A percentile compares a stretch with the other conserved stretches of the same genome.
Evolutionary conservation across 2,797 vertebrate species (phyloP).

Genomic region (Aldrovandia affinis): DNA sequence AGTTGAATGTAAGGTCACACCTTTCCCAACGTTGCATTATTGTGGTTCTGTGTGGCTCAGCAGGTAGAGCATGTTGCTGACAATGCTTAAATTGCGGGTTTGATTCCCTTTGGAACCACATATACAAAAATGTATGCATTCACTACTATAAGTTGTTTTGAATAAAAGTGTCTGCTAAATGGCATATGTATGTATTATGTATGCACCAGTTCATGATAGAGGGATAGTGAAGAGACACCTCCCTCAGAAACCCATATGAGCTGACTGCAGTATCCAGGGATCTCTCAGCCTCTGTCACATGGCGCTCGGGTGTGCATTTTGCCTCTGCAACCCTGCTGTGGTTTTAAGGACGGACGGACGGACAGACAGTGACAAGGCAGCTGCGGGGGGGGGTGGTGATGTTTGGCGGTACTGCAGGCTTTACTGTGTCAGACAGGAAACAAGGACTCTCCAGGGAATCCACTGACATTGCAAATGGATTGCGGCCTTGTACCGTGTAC

Average conservation of each 20-base stretch:
- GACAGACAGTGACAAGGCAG: not conserved
- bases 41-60: too few species aligned
- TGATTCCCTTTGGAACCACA: too few species aligned
- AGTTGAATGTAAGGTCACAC: constrained; percentile 64
- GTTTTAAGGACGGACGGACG: not conserved
- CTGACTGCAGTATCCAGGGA: not conserved
- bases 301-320: not conserved
- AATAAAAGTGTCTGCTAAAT: too few species aligned
- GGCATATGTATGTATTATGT: too few species aligned
- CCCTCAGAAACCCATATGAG: not conserved
- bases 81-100: too few species aligned
- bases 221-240: constrained; percentile 10
- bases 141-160: too few species aligned
- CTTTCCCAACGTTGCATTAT: constrained; percentile 64
- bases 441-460: constrained; percentile 48
- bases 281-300: not conserved
- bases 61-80: too few species aligned
- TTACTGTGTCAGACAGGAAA: constrained; percentile 59
- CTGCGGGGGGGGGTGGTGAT: not conserved
- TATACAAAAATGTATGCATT: too few species aligned
- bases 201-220: constrained; percentile 40
- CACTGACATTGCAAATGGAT: constrained; percentile 58
- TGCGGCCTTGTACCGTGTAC: constrained; percentile 44
- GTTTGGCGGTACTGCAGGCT: constrained; percentile 38
- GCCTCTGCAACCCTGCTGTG: not conserved